Conservation (phyloP, 2,113 vertebrate genomes). For the Grammatotria lemairii region DNA sequence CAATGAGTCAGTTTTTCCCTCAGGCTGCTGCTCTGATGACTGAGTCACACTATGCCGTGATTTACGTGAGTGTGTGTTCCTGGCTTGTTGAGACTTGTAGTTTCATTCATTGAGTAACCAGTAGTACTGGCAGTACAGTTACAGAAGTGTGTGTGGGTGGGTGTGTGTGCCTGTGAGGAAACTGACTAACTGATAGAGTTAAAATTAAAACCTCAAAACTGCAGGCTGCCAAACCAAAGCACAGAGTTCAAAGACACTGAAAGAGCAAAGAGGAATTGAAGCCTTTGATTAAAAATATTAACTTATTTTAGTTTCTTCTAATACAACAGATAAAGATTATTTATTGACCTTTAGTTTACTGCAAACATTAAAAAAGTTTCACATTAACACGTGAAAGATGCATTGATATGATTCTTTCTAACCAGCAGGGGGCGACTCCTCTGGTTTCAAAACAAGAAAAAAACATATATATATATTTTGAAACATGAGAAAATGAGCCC, state of each 20-base stretch:
- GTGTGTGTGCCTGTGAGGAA: neutral
- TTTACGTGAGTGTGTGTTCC: neutral
- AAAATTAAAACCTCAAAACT: neutral
- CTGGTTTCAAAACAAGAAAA: neutral
- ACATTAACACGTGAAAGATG: neutral
- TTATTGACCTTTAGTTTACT: neutral
- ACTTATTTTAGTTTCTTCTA: neutral
- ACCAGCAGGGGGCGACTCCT: neutral
- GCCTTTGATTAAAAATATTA: neutral
- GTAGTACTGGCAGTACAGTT: neutral
- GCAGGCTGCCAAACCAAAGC: neutral
- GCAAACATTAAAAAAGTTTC: neutral
- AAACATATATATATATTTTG: neutral
- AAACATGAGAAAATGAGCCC: neutral
- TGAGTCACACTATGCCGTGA: neutral
- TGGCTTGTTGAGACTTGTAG: neutral
- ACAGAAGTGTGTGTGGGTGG: neutral
- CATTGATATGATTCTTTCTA: neutral
- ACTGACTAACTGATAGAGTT: neutral
- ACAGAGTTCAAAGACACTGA: neutral
- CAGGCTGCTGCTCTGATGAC: neutral
- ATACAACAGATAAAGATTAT: neutral
- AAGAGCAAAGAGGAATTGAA: neutral
- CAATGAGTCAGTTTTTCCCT: neutral
- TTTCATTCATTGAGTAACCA: neutral